A percentile compares a stretch with the other conserved stretches of the same genome.
These are phyloP conservation scores for Hoplodrina ambigua DNA, from an alignment of 2,888 invertebrate genomes.

Conservation along the genomic window DNA sequence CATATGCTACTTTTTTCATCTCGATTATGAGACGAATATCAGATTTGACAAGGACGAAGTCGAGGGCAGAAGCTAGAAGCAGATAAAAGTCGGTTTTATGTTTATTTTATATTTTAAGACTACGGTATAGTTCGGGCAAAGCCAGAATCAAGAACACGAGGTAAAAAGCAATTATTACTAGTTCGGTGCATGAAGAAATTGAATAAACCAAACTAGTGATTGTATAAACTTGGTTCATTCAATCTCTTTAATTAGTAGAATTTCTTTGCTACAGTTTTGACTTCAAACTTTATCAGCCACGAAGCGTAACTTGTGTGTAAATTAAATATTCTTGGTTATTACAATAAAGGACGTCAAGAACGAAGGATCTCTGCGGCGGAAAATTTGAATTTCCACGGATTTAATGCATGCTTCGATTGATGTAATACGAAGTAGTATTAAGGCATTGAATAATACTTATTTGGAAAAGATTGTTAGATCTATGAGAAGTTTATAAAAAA, in stretches of 20 bases:
- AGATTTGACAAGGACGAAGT: too few relatives aligned
- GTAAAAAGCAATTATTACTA: not conserved
- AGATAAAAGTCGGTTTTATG: too few relatives aligned
- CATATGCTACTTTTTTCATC: too few relatives aligned
- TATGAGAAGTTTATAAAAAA: not conserved
- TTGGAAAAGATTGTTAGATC: not conserved
- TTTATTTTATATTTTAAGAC: too few relatives aligned
- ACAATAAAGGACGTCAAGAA: slow-evolving; percentile 15
- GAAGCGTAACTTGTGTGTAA: slow-evolving; percentile 1
- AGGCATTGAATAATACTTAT: not conserved
- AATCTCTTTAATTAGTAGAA: slow-evolving; percentile 5
- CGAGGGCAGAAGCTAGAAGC: too few relatives aligned
- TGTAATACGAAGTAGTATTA: not conserved
- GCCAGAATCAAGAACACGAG: not conserved
- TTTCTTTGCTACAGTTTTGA: not conserved
- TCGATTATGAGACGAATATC: too few relatives aligned
- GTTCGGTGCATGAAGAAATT: not conserved
- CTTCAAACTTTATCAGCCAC: slow-evolving; percentile 6
- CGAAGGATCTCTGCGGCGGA: not conserved
- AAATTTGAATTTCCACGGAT: slow-evolving; percentile 1
- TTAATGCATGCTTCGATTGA: slow-evolving; percentile 17
- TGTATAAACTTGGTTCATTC: not conserved
- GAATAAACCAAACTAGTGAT: too few relatives aligned
- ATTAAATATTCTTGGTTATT: slow-evolving; percentile 21
- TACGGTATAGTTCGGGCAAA: not conserved